A percentile compares a stretch with the other conserved stretches of the same genome.
phyloP scores from a whole-genome alignment of 2,113 vertebrate genomes.

The Dasyurus viverrinus region DNA sequence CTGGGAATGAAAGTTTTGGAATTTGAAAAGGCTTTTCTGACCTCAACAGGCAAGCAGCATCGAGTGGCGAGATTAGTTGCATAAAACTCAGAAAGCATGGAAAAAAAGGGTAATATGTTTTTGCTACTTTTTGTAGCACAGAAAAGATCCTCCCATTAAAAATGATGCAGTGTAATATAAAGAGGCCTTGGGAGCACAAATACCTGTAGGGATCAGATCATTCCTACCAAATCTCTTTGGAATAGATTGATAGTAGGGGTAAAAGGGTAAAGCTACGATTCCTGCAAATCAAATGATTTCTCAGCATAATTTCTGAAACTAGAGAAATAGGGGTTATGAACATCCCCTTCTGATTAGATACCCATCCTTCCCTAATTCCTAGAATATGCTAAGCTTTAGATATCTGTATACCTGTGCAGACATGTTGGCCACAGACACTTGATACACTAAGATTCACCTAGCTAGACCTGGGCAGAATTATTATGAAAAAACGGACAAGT shows the following conservation, averaged over 20 bases:
- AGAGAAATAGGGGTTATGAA: not conserved
- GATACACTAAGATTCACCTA: not conserved
- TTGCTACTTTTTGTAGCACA: not conserved
- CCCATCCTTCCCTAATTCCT: constrained; percentile 12
- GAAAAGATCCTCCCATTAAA: not conserved
- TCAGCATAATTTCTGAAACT: not conserved
- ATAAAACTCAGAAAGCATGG: not conserved
- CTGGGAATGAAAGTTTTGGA: not conserved
- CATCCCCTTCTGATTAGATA: not conserved
- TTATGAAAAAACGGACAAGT: not conserved
- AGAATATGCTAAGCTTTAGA: not conserved
- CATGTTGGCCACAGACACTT: not conserved
- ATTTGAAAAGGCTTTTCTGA: not conserved
- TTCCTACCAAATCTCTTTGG: not conserved
- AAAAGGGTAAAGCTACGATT: not conserved
- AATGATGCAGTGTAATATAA: not conserved
- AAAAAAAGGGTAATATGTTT: not conserved
- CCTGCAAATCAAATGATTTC: constrained; percentile 34
- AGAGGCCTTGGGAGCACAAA: not conserved
- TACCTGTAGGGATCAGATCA: not conserved
- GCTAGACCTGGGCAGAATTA: not conserved
- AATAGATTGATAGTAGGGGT: not conserved
- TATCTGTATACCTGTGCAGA: not conserved
- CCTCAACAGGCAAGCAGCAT: not conserved
- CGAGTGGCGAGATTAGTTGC: not conserved